Conservation (phyloP, 2,888 invertebrate genomes). For the Leucoma salicis region DNA sequence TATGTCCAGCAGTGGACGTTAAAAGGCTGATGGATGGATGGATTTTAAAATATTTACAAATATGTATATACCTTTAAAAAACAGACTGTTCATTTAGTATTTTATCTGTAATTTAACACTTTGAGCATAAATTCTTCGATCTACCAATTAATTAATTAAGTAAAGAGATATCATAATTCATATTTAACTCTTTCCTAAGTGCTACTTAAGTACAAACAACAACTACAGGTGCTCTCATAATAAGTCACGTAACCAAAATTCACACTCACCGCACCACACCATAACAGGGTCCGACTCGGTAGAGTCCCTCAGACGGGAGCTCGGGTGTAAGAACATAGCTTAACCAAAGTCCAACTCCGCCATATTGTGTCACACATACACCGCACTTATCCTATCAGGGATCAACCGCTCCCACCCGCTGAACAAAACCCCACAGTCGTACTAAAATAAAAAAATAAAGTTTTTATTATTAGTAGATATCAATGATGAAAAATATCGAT, state of each 20-base stretch:
- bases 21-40: too few relatives aligned
- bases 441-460: slow-evolving; percentile 31
- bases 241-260: slow-evolving; percentile 1
- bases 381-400: slow-evolving; percentile 36
- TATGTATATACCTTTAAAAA: too few relatives aligned
- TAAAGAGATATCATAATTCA: too few relatives aligned
- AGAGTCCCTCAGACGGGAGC: slow-evolving; percentile 70
- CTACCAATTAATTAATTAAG: too few relatives aligned
- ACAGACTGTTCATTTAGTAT: too few relatives aligned
- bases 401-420: slow-evolving; percentile 26
- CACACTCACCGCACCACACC: slow-evolving; percentile 74
- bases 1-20: too few relatives aligned
- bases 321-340: slow-evolving; percentile 77
- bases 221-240: not conserved
- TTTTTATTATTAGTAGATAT: slow-evolving; percentile 4
- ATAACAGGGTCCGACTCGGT: slow-evolving; percentile 70
- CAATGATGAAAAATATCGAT: not conserved
- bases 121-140: too few relatives aligned
- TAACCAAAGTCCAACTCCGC: slow-evolving; percentile 74
- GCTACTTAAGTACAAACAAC: not conserved
- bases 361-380: slow-evolving; percentile 65
- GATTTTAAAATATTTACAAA: too few relatives aligned
- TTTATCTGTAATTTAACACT: too few relatives aligned
- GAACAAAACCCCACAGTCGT: slow-evolving; percentile 27
- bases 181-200: too few relatives aligned